Base-by-base conservation (phyloP, 2,888 invertebrate species). In the Thymelicus sylvestris region DNA sequence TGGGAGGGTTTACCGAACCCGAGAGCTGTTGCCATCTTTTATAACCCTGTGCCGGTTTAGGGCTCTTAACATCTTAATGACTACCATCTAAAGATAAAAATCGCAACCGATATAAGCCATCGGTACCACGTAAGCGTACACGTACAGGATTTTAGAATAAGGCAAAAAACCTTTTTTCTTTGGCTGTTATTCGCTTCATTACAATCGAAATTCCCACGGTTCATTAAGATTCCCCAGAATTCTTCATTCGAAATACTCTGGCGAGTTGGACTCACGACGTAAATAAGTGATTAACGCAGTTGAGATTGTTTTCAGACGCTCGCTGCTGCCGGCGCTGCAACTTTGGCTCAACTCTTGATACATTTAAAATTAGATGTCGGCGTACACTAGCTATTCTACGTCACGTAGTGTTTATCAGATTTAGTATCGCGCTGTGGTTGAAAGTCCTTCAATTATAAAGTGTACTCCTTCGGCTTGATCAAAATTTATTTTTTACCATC, bases 201-300 rank as follows among this genome's bases (percentile, higher is more conserved):
- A 92, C 84, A 89, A 90, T 88, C 86, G 79, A 88, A 91, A 92
- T 92, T 92, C 92, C 89, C 91, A 91, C 91, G 89, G 90, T 92
- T 92, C 91, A 92, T 92, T 92, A 91, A 88, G 86, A 88, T 88
- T 89, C 86, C 83, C 83, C 80, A 80, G 88, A 89, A 91, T 92
- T 89, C 89, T 83, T 92, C 91, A 91, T 93, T 92, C 91, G 87
- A 90, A 91, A 88, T 91, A 88, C 88, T 86, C 87, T 80, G 81
- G 83, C 84, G 85, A 83, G 86, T 89, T 84, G 90, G 90, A 88
- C 89, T 83, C 83, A 80, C 85, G 87, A 84, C 89, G 89, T 93
- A 92, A 93, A 93, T 93, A 93, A 92, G 92, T 92, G 93, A 93
- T 93, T 92, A 93, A 92, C 90, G 89, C 91, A 91, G 91, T 91